phyloP scores from a whole-genome alignment of 2,797 vertebrate genomes.

The Distichodus sexfasciatus region DNA sequence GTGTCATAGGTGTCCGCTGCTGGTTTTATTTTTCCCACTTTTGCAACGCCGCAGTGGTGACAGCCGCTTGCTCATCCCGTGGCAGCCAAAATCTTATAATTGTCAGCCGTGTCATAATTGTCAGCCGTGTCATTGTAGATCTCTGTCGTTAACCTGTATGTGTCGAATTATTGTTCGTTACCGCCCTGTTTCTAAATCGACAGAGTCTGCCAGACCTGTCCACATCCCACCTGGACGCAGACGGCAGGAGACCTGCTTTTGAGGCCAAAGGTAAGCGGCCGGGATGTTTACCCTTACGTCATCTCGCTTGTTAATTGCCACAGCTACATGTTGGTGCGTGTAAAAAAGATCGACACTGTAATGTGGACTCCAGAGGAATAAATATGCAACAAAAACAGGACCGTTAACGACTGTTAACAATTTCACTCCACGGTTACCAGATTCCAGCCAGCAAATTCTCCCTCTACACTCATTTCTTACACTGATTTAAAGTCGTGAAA shows the following conservation, averaged over 20 bases:
- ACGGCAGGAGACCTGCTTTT: conserved; percentile 82
- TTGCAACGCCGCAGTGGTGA: conserved; percentile 2
- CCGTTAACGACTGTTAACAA: too few species aligned
- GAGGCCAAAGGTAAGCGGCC: conserved; percentile 85
- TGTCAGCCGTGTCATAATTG: neutral
- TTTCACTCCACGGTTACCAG: too few species aligned
- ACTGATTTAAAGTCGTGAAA: too few species aligned
- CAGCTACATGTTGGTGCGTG: too few species aligned
- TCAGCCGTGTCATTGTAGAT: neutral
- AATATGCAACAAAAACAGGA: too few species aligned
- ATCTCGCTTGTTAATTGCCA: too few species aligned
- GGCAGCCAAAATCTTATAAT: conserved; percentile 17
- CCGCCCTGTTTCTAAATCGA: conserved; percentile 30
- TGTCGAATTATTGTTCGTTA: conserved; percentile 21
- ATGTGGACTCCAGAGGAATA: too few species aligned
- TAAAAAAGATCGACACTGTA: too few species aligned
- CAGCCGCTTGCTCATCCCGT: conserved; percentile 2
- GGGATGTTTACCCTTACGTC: neutral
- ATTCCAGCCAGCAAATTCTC: too few species aligned
- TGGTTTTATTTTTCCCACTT: neutral
- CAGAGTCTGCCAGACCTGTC: conserved; percentile 81
- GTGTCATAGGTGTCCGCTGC: neutral
- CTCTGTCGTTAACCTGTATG: neutral
- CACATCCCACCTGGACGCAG: conserved; percentile 84
- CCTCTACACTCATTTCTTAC: too few species aligned